phyloP scores from a whole-genome alignment of 1,140 invertebrate genomes.

The Pachyrhynchus sulphureomaculatus region DNA sequence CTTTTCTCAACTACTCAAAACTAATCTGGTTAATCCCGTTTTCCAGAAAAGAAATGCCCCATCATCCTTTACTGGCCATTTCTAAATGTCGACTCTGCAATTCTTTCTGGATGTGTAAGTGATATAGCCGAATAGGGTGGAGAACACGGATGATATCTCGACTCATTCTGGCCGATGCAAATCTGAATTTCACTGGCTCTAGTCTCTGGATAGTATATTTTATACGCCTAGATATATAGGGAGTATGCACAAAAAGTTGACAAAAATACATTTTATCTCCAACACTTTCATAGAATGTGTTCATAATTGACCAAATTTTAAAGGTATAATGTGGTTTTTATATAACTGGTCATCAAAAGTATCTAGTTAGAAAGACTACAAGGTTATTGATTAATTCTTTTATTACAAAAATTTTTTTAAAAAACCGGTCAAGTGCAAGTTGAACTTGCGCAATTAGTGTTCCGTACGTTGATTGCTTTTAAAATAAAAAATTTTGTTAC shows the following conservation, averaged over 20 bases:
- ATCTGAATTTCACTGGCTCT: slow-evolving; percentile 11
- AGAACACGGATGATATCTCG: slow-evolving; percentile 17
- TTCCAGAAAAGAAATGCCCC: slow-evolving; percentile 14
- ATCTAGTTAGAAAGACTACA: no score
- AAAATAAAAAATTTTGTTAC: no score
- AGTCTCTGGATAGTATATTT: slow-evolving; percentile 12
- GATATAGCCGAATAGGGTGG: slow-evolving; percentile 18
- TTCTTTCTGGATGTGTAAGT: slow-evolving; percentile 19
- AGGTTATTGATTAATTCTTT: no score
- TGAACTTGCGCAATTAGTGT: no score
- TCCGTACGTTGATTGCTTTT: no score
- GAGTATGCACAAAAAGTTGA: not conserved
- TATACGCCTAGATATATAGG: slow-evolving; percentile 12
- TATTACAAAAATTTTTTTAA: no score
- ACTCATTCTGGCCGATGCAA: slow-evolving; percentile 16
- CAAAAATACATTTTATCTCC: not conserved
- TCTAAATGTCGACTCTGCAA: slow-evolving; percentile 18
- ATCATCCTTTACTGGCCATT: slow-evolving; percentile 18
- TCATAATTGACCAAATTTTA: no score
- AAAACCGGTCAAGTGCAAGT: no score
- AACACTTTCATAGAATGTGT: no score
- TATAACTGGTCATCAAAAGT: no score
- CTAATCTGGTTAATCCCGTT: slow-evolving; percentile 11
- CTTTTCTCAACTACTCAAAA: slow-evolving; percentile 13
- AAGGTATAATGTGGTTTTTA: no score